Base-by-base conservation (phyloP, 1,140 invertebrate genomes). In the Delia radicum region DNA sequence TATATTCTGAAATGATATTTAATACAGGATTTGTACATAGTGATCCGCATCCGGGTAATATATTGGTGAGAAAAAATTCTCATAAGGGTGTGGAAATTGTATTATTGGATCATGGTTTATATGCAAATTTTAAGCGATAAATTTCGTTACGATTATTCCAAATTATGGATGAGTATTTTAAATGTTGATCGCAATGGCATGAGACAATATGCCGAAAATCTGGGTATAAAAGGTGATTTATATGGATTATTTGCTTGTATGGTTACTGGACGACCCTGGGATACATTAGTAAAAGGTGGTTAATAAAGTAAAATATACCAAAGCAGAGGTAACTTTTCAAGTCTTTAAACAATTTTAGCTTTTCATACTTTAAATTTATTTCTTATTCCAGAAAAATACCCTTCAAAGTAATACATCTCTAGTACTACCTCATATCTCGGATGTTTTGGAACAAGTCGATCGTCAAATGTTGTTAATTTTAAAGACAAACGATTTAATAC, bases 1-100 rank as follows among this genome's bases (percentile, higher is more conserved):
- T 99, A 7, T 99, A 98, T 87, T 96, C 96, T 61, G 94, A 98
- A 84, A 99, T 99, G 98, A 99, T 99, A 81, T 99, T 99, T 88
- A 92, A 94, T 6, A 92, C 95, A 77, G 98, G 98, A 1, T 98
- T 97, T 87, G 95, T 99, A 15, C 98, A 99, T 83, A 97, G 96
- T 86, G 98, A 99, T 90, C 98, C 98, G 8, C 98, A 99, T 90
- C 98, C 98, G 8, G 98, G 98, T 5, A 99, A 99, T 88, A 95
- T 99, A 76, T 87, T 99, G 2, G 92, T 99, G 0, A 90, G 88
- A 72, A 93, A 93, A 80, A 88, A 89, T 3, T 87, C 90, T 3
- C 90, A 90, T 12, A 89, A 90, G 24, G 87, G 90, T 72, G 88
- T 90, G 15, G 91, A 98, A 82, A 91, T 99, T 71, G 89, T 96